Base-by-base conservation (phyloP, 2,797 vertebrate species). In the Stomatorhinus walkeri region DNA sequence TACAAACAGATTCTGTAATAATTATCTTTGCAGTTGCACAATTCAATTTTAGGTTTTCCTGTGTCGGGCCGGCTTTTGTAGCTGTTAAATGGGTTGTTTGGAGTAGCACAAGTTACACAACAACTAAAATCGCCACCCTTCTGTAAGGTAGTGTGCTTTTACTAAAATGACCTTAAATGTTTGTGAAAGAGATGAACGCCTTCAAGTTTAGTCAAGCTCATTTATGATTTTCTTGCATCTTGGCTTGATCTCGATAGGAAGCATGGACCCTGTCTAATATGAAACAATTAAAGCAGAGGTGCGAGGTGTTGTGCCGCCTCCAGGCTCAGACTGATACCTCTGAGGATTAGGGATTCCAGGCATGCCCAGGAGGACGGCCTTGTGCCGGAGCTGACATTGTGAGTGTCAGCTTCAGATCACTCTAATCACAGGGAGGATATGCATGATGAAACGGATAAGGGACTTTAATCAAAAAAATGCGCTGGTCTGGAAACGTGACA, bases 401-500 rank as follows among this genome's bases (percentile, higher is more conserved):
- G 97, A 98, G 98, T 98, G 97, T 98, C 98, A 99, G 97, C 96
- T 96, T 96, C 97, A 97, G 97, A 98, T 99, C 98, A 98, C 97
- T 98, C 98, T 99, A 99, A 99, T 99, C 98, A 98, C 97, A 97
- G 97, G 96, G 95, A 97, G 97, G 98, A 98, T 99, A 99, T 99
- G 98, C 98, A 99, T 99, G 98, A 99, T 99, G 97, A 98, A 97
- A 98, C 96, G 97, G 98, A 99, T 99, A 99, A 98, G 97, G 97
- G 97, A 99, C 97, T 98, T 99, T 99, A 99, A 99, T 99, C 97
- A 98, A 99, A 99, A 96, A 98, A 98, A 98, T 97, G 97, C 97
- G 96, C 97, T 99, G 98, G 97, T 97, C 98, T 98, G 98, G 98
- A 99, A 99, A 98, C 96, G 96, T 97, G 98, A 97, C 97, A 97